Base-by-base conservation (phyloP, 2,113 vertebrate genomes). In the Centropristis striata region DNA sequence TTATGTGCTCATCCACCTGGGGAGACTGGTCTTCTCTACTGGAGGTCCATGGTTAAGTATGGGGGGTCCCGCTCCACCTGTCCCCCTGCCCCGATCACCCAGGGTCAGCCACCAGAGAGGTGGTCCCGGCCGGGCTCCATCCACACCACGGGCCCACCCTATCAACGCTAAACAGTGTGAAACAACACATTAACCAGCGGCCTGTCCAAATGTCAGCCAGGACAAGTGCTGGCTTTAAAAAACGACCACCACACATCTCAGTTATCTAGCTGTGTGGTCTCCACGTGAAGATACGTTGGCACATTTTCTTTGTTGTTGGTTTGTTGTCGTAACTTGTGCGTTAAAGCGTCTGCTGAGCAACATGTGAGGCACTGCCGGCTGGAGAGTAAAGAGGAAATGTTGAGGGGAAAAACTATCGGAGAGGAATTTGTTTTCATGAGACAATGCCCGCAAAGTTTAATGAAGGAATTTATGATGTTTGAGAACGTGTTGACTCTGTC, bases 121-220 rank as follows among this genome's bases (percentile, higher is more conserved):
- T 92, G 92, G 92, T 92, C 91, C 70, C 12, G 55, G 55, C 78
- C 72, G 81, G 86, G 76, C 88, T 85, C 71, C 84, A 28, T 71
- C 88, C 86, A 78, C 85, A 88, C 69, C 86, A 49, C 79, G 13
- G 47, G 82, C 88, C 80, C 76, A 72, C 82, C 85, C 90, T 69
- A 88, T 86, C 90, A 90, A 78, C 66, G 57, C 90, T 92, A 85
- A 91, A 92, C 92, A 91, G 92, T 93, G 92, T 93, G 94, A 94
- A 93, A 92, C 91, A 92, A 94, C 90, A 94, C 84, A 94, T 92
- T 91, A 93, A 92, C 86, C 75, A 66, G 81, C 25, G 25, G 64
- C 88, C 75, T 78, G 86, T 91, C 93, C 88, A 92, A 93, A 93
- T 91, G 93, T 90, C 87, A 89, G 79, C 81, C 66, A 12, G 70